Conservation (phyloP, 1,140 invertebrate species). For the Stegodyphus dumicola region DNA sequence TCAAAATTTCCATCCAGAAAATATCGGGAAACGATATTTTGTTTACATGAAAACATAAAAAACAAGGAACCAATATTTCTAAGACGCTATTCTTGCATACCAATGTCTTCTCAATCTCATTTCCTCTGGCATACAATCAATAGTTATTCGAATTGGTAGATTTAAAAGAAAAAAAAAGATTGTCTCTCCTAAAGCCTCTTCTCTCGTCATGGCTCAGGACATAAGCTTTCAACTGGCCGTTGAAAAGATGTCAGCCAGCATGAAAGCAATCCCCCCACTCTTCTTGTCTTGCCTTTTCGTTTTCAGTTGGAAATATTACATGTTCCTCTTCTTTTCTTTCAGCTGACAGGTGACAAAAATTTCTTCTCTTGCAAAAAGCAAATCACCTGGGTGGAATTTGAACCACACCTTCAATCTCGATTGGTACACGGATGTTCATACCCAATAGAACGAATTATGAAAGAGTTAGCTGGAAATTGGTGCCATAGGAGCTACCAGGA, state of each 20-base stretch:
- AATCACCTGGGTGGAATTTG: constrained; percentile 41
- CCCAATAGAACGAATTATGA: too few species aligned
- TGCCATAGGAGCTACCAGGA: too few species aligned
- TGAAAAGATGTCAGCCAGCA: not conserved
- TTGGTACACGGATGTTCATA: not conserved
- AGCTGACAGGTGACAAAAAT: constrained; percentile 50
- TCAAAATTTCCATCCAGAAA: too few species aligned
- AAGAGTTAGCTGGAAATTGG: too few species aligned
- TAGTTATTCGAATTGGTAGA: too few species aligned
- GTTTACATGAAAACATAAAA: too few species aligned
- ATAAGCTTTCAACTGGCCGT: not conserved
- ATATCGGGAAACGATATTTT: too few species aligned
- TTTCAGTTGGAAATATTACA: constrained; percentile 9
- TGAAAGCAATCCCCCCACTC: not conserved
- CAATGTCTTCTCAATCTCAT: too few species aligned
- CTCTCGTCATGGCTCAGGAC: not conserved
- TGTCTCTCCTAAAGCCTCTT: not conserved
- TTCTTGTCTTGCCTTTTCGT: constrained; percentile 8
- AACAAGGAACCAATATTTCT: too few species aligned
- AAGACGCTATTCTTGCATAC: too few species aligned
- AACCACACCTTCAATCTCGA: constrained; percentile 21
- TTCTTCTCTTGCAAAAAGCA: constrained; percentile 35
- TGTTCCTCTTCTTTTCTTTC: not conserved
- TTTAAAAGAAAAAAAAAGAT: not conserved
- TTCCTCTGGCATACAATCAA: too few species aligned